A percentile compares a stretch with the other conserved stretches of the same genome.
These are phyloP conservation scores for Ridgeia piscesae DNA, from an alignment of 1,140 invertebrate genomes.

Conservation along the genomic window DNA sequence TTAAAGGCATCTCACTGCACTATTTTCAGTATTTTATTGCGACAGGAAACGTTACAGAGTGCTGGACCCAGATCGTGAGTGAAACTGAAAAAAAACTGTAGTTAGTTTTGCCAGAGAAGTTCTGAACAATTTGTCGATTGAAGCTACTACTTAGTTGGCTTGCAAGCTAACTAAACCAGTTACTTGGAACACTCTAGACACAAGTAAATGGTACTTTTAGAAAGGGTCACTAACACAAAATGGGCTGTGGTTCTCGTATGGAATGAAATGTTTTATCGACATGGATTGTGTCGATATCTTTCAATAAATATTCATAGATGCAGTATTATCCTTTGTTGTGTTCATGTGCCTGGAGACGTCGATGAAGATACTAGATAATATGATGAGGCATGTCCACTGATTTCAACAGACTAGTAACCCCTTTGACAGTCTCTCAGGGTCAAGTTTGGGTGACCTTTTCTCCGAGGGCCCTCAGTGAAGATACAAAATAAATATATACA, in stretches of 20 bases:
- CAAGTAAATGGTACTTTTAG: background rate
- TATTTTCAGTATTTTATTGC: background rate
- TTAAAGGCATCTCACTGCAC: background rate
- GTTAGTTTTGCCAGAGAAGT: background rate
- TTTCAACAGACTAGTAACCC: no score
- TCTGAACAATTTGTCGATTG: background rate
- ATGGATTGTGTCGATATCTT: background rate
- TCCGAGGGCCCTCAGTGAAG: no score
- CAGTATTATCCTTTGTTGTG: background rate
- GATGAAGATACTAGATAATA: no score
- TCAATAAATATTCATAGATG: background rate
- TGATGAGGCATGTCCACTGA: no score
- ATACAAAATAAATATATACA: no score
- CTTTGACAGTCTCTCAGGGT: no score
- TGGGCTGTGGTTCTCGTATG: background rate
- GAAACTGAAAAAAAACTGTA: background rate
- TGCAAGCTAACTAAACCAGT: background rate
- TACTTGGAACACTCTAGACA: background rate
- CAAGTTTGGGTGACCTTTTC: no score
- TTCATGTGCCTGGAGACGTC: background rate
- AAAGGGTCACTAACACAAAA: background rate
- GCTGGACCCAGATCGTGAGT: background rate
- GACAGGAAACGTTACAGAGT: background rate
- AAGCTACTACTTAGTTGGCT: background rate
- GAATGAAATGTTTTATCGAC: slow-evolving; percentile 1